Evolutionary conservation across 2,797 vertebrate species (phyloP), one percentile per base, ranked within the genome.

Genomic region (Lindbergichthys nudifrons): DNA sequence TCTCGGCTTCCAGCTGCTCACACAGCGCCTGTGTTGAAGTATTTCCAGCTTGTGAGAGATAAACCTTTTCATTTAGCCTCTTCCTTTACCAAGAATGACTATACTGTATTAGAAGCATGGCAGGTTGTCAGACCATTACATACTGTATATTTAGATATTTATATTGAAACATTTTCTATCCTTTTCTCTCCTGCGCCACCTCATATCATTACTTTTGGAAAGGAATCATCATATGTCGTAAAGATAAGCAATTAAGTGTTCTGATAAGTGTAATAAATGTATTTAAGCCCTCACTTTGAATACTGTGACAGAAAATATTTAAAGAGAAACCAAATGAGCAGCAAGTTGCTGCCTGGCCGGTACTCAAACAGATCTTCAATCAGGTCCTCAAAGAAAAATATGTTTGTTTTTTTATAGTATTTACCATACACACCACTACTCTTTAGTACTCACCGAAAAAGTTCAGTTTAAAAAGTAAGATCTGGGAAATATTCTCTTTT

Each of bases 101-200:
- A 70, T 72, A 89, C 74, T 88, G 84, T 90, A 88, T 81, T 90
- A 82, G 81, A 91, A 87, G 81, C 90, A 87, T 84, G 85, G 77
- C 90, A 86, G 80, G 75, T 73, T 89, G 71, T 91, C 81, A 75
- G 86, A 88, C 89, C 87, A 92, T 84, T 77, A 88, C 87, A 85
- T 92, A 90, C 86, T 92, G 87, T 94, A 93, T 92, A 94, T 94
- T 93, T 94, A 94, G 90, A 93, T 95, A 93, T 95, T 94, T 94
- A 94, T 95, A 94, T 87, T 89, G 80, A 91, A 83, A 9, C 88
- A 89, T 90, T 94, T 92, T 90, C 81, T 91, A 87, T 90, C 84
- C 87, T 81, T 74, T 79, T 83, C 80, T 83, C 39, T 91, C 75
- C 68, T 88, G 78, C 82, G 8, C 77, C 75, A 81, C 89, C 79